phyloP scores from a whole-genome alignment of 2,888 invertebrate species.

The Helobdella robusta region DNA sequence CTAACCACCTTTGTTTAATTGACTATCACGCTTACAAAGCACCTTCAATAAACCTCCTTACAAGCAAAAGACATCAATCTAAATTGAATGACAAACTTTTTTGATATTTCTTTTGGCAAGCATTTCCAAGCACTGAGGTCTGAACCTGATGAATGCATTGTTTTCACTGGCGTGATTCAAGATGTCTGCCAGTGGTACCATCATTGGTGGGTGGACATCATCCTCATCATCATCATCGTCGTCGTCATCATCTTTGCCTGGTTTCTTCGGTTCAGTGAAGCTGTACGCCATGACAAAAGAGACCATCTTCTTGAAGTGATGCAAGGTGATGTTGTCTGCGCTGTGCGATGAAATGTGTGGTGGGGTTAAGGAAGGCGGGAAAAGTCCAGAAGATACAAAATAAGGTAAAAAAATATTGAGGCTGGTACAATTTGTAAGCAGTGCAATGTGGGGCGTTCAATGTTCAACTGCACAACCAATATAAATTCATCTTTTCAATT shows the following conservation, averaged over 20 bases:
- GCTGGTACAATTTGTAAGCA: too few relatives aligned
- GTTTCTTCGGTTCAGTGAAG: constrained; percentile 45
- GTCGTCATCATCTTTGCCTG: constrained; percentile 35
- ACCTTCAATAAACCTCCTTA: too few relatives aligned
- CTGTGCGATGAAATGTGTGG: constrained; percentile 20
- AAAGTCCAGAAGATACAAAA: background rate
- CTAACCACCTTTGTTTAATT: too few relatives aligned
- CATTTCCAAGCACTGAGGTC: constrained; percentile 44
- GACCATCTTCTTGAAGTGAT: constrained; percentile 47
- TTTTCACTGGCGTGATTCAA: constrained; percentile 47
- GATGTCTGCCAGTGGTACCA: constrained; percentile 50
- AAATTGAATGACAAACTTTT: constrained; percentile 39
- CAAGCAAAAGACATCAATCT: too few relatives aligned
- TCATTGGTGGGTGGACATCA: constrained; percentile 39
- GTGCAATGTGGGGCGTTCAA: too few relatives aligned
- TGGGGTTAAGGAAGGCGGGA: background rate
- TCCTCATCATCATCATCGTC: constrained; percentile 36
- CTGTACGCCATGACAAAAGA: constrained; percentile 51
- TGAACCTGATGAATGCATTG: constrained; percentile 47
- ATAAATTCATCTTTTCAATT: too few relatives aligned
- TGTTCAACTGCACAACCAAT: too few relatives aligned
- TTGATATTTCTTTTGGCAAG: constrained; percentile 40
- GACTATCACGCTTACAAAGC: too few relatives aligned
- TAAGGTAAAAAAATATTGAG: background rate
- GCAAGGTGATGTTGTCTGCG: constrained; percentile 35